phyloP scores from a whole-genome alignment of 2,888 invertebrate genomes.

The Neocrepidodera transversa region DNA sequence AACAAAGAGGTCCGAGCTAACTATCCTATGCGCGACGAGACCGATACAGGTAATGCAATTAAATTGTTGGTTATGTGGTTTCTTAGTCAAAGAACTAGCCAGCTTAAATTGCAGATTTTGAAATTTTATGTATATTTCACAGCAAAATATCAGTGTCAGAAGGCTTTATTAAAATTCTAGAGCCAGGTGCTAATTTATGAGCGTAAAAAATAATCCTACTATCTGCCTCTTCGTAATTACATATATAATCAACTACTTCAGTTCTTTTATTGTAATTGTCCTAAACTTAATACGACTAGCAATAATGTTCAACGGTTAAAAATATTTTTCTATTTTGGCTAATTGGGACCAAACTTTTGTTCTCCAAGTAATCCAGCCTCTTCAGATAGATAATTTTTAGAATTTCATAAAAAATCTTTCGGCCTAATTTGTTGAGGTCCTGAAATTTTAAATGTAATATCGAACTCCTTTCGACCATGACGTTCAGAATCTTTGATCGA shows the following conservation, averaged over 20 bases:
- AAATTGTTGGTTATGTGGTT: background rate
- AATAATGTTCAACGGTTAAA: no score
- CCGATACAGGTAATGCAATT: constrained; percentile 30
- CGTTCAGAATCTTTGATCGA: constrained; percentile 40
- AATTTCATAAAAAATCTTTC: no score
- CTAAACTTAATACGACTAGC: no score
- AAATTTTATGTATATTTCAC: constrained; percentile 43
- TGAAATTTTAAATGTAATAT: constrained; percentile 45
- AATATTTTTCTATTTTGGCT: no score
- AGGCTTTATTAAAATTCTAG: constrained; percentile 35
- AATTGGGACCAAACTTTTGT: no score
- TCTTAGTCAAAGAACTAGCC: constrained; percentile 25
- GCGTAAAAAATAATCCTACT: constrained; percentile 41
- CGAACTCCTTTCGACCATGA: constrained; percentile 34
- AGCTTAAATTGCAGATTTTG: constrained; percentile 39
- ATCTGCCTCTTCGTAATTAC: constrained; percentile 48
- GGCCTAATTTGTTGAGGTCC: constrained; percentile 48
- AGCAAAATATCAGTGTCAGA: constrained; percentile 40
- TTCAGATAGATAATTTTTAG: no score
- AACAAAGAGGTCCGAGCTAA: no score
- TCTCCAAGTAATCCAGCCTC: no score
- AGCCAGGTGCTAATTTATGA: constrained; percentile 34
- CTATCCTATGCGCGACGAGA: no score
- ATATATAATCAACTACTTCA: constrained; percentile 9
- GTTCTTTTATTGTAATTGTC: no score